These are phyloP conservation scores for Sebastes vulpes DNA, from an alignment of 2,797 vertebrate genomes.

Conservation along the genomic window DNA sequence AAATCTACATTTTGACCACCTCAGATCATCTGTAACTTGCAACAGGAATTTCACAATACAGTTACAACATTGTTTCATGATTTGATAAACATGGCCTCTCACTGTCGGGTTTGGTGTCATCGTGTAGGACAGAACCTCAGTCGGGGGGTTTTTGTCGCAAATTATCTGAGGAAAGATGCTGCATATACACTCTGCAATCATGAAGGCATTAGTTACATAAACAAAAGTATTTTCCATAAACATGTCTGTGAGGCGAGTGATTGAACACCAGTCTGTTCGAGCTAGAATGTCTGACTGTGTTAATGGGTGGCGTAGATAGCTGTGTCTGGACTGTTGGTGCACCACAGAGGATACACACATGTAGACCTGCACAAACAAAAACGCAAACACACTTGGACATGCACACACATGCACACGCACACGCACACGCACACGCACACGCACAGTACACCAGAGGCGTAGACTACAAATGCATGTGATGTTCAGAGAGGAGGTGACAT, in stretches of 20 bases:
- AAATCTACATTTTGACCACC: background rate
- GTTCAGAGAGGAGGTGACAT: conserved; percentile 91
- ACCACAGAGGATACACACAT: conserved; percentile 32
- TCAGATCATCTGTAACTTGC: background rate
- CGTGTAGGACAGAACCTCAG: conserved; percentile 10
- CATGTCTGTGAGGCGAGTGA: conserved; percentile 65
- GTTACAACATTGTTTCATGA: background rate
- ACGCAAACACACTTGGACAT: conserved; percentile 6
- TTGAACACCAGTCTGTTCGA: conserved; percentile 27
- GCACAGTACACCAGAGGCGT: conserved; percentile 44
- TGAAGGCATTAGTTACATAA: conserved; percentile 51
- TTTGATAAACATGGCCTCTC: conserved; percentile 30
- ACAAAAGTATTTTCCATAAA: conserved; percentile 65
- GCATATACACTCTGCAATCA: conserved; percentile 40
- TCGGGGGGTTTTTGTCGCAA: conserved; percentile 9
- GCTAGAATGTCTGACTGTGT: conserved; percentile 39
- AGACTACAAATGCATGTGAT: conserved; percentile 66
- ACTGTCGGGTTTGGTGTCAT: conserved; percentile 8
- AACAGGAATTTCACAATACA: background rate
- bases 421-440: background rate
- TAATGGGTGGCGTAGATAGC: conserved; percentile 44
- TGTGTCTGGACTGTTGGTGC: conserved; percentile 31
- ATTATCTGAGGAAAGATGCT: conserved; percentile 41
- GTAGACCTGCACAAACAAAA: conserved; percentile 30
- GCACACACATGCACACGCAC: conserved; percentile 2